Percentiles rank a stretch among this genome's conserved stretches.
These are phyloP conservation scores for Oasisia sp. DNA, from an alignment of 2,888 invertebrate species.

Conservation along the genomic window DNA sequence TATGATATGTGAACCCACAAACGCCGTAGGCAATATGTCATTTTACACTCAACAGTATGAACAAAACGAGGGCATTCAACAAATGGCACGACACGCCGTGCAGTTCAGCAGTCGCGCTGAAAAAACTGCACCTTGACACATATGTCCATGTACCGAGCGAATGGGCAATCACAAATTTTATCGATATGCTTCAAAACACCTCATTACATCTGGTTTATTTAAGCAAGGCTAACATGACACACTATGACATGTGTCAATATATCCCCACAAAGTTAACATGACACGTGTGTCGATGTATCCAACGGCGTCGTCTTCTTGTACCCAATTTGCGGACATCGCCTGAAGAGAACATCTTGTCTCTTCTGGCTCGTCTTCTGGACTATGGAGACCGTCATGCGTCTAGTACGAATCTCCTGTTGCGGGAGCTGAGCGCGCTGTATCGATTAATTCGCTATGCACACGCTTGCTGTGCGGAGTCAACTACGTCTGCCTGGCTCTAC, in stretches of 20 bases:
- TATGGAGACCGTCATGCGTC: neutral
- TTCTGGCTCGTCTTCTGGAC: neutral
- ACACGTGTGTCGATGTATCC: neutral
- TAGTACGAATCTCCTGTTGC: neutral
- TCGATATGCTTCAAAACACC: neutral
- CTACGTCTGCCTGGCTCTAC: neutral
- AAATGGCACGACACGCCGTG: neutral
- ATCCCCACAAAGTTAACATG: neutral
- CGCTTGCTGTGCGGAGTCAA: neutral
- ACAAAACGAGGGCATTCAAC: neutral
- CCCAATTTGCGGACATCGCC: too few relatives aligned
- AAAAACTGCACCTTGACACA: neutral
- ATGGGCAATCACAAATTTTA: neutral
- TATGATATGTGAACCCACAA: neutral
- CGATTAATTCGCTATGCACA: neutral
- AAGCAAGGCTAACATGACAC: neutral
- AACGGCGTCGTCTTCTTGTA: too few relatives aligned
- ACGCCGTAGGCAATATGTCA: neutral
- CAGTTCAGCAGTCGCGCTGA: neutral
- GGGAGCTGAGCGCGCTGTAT: neutral
- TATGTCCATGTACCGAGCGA: neutral
- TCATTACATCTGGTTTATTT: too few relatives aligned
- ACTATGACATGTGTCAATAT: neutral
- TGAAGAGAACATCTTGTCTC: neutral
- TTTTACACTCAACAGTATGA: neutral